A percentile compares a stretch with the other conserved stretches of the same genome.
Evolutionary conservation across 2,113 vertebrate genomes (phyloP).

Genomic region (Prionailurus viverrinus): DNA sequence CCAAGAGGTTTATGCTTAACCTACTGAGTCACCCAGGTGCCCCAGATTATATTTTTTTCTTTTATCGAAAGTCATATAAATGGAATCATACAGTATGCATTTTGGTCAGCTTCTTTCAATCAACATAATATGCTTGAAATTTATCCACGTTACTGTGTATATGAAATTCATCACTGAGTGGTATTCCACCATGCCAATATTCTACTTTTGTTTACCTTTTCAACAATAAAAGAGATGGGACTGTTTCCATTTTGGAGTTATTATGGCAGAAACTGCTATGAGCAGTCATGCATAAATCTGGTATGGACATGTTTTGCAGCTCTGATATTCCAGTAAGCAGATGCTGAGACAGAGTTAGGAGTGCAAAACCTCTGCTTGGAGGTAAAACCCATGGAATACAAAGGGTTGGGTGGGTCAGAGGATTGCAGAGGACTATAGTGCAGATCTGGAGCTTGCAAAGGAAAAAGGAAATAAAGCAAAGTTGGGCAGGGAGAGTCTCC

Average conservation of each 20-base stretch:
- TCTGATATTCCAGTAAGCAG: neutral
- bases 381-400: neutral
- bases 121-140: neutral
- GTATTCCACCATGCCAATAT: neutral
- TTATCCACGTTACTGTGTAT: neutral
- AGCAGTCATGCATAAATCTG: neutral
- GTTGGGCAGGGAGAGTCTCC: neutral
- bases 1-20: too few species aligned
- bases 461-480: neutral
- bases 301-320: neutral
- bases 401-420: rapidly evolving
- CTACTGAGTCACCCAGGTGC: too few species aligned
- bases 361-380: neutral
- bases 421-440: neutral
- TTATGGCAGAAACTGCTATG: neutral
- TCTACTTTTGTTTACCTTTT: neutral
- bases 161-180: neutral
- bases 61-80: neutral
- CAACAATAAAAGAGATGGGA: neutral
- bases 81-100: neutral
- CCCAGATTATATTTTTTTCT: neutral
- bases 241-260: neutral
- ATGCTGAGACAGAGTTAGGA: neutral
- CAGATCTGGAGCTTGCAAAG: neutral
- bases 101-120: neutral